Conservation (phyloP, 2,797 vertebrate species). For the Erpetoichthys calabaricus region DNA sequence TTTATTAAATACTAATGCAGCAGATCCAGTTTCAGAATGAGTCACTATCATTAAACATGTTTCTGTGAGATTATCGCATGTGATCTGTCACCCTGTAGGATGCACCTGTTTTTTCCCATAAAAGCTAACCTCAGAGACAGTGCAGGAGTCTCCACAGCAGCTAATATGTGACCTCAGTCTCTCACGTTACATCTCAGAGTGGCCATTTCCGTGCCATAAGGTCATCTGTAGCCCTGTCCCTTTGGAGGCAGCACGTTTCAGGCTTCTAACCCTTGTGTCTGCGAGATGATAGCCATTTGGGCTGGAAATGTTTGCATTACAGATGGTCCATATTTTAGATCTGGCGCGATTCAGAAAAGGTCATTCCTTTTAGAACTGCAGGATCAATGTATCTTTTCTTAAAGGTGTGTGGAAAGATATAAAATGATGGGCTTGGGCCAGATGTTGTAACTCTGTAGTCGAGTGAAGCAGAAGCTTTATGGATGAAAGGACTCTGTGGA, state of each 20-base stretch:
- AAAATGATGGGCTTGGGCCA: constrained; percentile 2
- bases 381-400: constrained; percentile 64
- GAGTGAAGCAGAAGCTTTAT: too few species aligned
- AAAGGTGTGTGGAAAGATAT: constrained; percentile 29
- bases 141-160: constrained; percentile 40
- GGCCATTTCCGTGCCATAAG: constrained; percentile 57
- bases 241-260: constrained; percentile 39
- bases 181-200: constrained; percentile 49
- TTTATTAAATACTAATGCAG: neutral
- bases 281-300: constrained; percentile 46
- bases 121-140: constrained; percentile 36
- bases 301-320: constrained; percentile 47
- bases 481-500: constrained; percentile 15
- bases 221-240: constrained; percentile 42
- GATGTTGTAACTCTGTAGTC: neutral
- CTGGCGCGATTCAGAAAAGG: constrained; percentile 64
- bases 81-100: constrained; percentile 27
- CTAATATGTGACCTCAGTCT: constrained; percentile 39
- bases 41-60: constrained; percentile 25
- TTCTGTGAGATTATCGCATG: constrained; percentile 29
- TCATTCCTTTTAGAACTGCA: constrained; percentile 79
- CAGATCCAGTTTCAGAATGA: constrained; percentile 31
- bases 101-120: constrained; percentile 27
- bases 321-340: constrained; percentile 81
- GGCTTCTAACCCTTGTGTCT: constrained; percentile 47